Percentiles rank a stretch among this genome's conserved stretches.
These are phyloP conservation scores for Chelonia mydas DNA, from an alignment of 2,797 vertebrate species.

Conservation along the genomic window DNA sequence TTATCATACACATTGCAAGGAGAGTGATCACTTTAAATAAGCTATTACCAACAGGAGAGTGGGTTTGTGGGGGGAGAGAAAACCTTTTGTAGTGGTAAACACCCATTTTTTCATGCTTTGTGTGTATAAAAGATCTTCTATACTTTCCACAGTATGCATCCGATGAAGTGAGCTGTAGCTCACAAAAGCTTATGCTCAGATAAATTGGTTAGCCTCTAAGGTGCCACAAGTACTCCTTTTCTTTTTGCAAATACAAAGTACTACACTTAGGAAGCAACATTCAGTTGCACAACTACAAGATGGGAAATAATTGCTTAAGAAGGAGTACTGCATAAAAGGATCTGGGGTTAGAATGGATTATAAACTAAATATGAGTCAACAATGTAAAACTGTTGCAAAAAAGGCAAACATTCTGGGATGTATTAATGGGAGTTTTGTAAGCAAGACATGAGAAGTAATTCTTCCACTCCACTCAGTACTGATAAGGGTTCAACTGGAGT, in stretches of 20 bases:
- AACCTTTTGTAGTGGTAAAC: too few species aligned
- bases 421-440: background rate
- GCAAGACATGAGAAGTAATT: background rate
- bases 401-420: background rate
- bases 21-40: too few species aligned
- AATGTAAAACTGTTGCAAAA: background rate
- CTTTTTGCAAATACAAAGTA: background rate
- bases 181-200: too few species aligned
- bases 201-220: too few species aligned
- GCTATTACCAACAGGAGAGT: too few species aligned
- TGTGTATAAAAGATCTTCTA: too few species aligned
- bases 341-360: background rate
- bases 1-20: too few species aligned
- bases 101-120: too few species aligned
- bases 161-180: too few species aligned
- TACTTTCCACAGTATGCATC: too few species aligned
- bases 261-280: background rate
- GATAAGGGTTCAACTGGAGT: background rate
- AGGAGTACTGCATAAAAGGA: background rate
- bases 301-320: background rate
- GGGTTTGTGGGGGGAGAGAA: too few species aligned
- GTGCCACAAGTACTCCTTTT: too few species aligned
- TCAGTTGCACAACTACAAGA: background rate
- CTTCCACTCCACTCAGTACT: background rate
- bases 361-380: background rate